Base-by-base conservation (phyloP, 1,140 invertebrate species). In the Drosophila saltans region DNA sequence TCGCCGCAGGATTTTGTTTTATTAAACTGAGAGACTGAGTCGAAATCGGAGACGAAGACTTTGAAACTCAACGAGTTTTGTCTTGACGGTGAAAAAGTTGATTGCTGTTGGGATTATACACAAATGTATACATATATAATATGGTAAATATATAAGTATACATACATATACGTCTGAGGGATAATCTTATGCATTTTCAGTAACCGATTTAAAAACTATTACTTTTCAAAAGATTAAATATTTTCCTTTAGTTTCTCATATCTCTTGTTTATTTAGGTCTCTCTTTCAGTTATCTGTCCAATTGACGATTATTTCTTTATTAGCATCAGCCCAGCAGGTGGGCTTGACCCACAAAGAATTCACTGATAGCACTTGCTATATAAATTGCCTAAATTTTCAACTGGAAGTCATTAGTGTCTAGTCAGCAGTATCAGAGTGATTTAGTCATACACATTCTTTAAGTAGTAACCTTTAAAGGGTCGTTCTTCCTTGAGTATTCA, bases 1-100 rank as follows among this genome's bases (percentile, higher is more conserved):
- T 86, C 83, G 83, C 83, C 80, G 76, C 84, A 88, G 83, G 83
- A 88, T 88, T 88, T 83, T 88, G 83, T 88, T 88, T 88, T 88
- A 88, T 88, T 88, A 88, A 88, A 88, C 84, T 78, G 67, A 64
- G 63, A 72, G 75, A 72, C 45, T 21, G n/a, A 52, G 45, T 26
- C 21, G 21, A 10, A 52, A 24, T 52, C 45, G 7, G 61, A 71
- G 75, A 68, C 39, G 52, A 52, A 84, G 78, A 77, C 76, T 77
- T 75, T 57, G 63, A 69, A 79, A 86, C 69, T 86, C 63, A 56
- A 60, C 56, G 65, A 52, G 40, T 55, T 48, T 39, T 16, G 33
- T 62, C 56, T 21, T 41, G 36, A 16, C 45, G 2, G 45, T 5
- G 21, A 26, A 11, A 52, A 55, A 26, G 11, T 57, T 76, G 66